These are phyloP conservation scores for Chironomus tentans DNA, from an alignment of 2,888 invertebrate genomes.

Conservation along the genomic window DNA sequence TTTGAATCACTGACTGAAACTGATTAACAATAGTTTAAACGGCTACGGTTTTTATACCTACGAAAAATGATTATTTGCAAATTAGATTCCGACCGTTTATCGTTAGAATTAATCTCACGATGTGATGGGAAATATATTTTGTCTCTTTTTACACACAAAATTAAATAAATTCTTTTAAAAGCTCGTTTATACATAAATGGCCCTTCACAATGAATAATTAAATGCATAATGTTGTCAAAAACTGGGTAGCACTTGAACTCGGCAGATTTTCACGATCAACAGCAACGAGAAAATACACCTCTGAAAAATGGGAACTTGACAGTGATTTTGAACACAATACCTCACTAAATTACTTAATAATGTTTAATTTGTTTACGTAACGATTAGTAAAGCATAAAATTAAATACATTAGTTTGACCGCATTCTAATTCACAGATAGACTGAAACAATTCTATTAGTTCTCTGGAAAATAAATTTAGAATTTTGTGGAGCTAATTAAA, in stretches of 20 bases:
- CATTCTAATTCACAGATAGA: not conserved
- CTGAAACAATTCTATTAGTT: no score
- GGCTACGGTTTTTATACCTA: not conserved
- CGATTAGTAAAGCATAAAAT: not conserved
- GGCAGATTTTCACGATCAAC: not conserved
- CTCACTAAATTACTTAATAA: slow-evolving; percentile 7
- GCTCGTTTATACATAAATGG: not conserved
- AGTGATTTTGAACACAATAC: slow-evolving; percentile 14
- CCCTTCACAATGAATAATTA: slow-evolving; percentile 1
- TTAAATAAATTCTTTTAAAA: not conserved
- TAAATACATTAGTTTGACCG: not conserved
- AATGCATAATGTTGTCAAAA: not conserved
- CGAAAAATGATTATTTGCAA: slow-evolving; percentile 5
- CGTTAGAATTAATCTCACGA: slow-evolving; percentile 6
- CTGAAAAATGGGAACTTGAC: slow-evolving; percentile 1
- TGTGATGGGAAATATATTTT: slow-evolving; percentile 30
- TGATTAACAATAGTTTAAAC: slow-evolving; percentile 2
- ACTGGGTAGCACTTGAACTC: not conserved
- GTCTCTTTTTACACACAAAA: slow-evolving; percentile 5
- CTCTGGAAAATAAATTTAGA: no score
- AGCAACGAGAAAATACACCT: not conserved
- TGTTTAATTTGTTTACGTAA: not conserved
- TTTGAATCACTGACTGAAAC: not conserved
- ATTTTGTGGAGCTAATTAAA: no score
- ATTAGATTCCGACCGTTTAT: slow-evolving; percentile 10